Evolutionary conservation across 2,113 vertebrate genomes (phyloP), one percentile per base, ranked within the genome.

Genomic region (Rana temporaria): DNA sequence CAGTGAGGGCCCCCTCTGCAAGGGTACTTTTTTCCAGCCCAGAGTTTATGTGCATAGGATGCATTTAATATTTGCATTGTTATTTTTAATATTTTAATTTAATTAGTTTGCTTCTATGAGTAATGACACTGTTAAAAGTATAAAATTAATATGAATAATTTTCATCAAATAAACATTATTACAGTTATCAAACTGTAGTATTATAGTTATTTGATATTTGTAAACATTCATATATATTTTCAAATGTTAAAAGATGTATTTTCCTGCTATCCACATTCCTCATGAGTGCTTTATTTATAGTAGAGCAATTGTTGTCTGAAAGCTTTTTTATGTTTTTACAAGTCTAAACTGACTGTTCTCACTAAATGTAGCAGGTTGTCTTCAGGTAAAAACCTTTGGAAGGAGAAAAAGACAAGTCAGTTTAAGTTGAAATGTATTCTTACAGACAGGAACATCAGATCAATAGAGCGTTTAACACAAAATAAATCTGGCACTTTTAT

Each of bases 371-470:
- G 38, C 11, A 63, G 11, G 65, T 67, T 52, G 53, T 52, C 68
- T 70, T 19, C 22, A 70, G 32, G 19, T 38, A 38, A 32, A 52
- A 20, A 69, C 42, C 19, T 42, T 20, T 56, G 9, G 32, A 69
- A 56, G 34, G 48, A 83, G 68, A 53, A 52, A 70, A 42, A 70
- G 53, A 70, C 22, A 72, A 72, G 69, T 18, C 48, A 24, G 52
- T 72, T 72, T 26, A 72, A 72, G 22, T 52, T 4, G 42, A 72
- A 56, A 72, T 56, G 30, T 72, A 72, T 56, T 72, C 52, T 72
- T 72, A 30, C 52, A 56, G 12, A 55, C 16, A 30, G 22, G 52
- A 55, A 72, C 52, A 72, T 30, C 52, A 55, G 69, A 72, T 72
- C 69, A 19, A 72, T 72, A 56, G 55, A 72, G 53, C 69, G 55